Evolutionary conservation across 2,888 invertebrate genomes (phyloP), one percentile per base, ranked within the genome.

Genomic region (Erannis defoliaria): DNA sequence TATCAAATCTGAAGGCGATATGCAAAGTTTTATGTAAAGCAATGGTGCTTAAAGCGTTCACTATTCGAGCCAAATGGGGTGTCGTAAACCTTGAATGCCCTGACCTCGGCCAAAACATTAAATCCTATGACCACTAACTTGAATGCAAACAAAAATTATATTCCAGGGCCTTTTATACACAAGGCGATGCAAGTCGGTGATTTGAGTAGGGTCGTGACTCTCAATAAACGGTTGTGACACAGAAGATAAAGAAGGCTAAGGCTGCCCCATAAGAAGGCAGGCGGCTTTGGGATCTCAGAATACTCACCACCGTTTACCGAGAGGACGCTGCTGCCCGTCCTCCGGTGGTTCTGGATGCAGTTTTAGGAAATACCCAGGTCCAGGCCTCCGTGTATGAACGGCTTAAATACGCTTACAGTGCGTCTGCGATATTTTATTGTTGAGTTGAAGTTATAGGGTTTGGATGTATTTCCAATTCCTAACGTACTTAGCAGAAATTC

Each of bases 21-120:
- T 50, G 50, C 38, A 50, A 51, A 51, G 46, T 46, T 46, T 46
- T 19, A 31, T 31, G 18, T 33, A 10, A 16, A 37, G n/a, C 40
- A 40, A 40, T 50, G 8, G 40, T 26, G 38, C 40, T 38, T 51
- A 51, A 33, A 16, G 4, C 40, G 51, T 40, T 19, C 40, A 26
- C 12, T 19, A 16, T 38, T 16, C 40, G 29, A n/a, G 51, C 40
- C 40, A 51, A 51, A 51, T 51, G 23, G 40, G 18, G 29, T 18
- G 18, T 40, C 26, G 26, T 51, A 51, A 51, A 51, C 51, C 51
- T 51, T 42, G 40, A 26, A 16, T 16, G 51, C 18, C 40, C 16
- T 19, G 38, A 31, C 51, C 40, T 31, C 31, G 29, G 40, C 31
- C 40, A 31, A 51, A 16, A 29, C 19, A 51, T 51, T 51, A 51